Conservation (phyloP, 2,113 vertebrate genomes). For the Phyllopteryx taeniolatus region DNA sequence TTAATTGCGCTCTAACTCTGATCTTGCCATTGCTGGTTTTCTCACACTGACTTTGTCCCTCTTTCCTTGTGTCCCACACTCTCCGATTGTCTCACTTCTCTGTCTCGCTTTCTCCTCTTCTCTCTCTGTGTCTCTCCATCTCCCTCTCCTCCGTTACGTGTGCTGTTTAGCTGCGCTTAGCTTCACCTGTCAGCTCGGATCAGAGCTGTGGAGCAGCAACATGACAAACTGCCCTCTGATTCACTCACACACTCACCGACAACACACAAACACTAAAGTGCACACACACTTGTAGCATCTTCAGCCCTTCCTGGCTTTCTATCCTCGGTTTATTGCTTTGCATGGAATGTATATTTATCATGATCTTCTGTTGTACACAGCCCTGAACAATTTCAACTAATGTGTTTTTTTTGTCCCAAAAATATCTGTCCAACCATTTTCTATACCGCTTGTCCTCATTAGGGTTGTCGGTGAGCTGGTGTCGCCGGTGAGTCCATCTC, state of each 20-base stretch:
- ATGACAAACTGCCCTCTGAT: conserved; percentile 76
- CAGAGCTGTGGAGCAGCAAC: conserved; percentile 67
- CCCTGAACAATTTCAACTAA: not conserved
- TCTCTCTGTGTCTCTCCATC: conserved; percentile 11
- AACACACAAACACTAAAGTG: conserved; percentile 22
- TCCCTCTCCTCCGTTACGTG: conserved; percentile 45
- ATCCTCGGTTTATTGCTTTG: conserved; percentile 16
- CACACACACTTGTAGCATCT: conserved; percentile 51
- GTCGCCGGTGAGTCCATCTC: too few relatives aligned
- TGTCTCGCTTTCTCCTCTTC: not conserved
- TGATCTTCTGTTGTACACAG: conserved; percentile 1
- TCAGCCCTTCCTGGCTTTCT: conserved; percentile 5
- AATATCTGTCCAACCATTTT: too few relatives aligned
- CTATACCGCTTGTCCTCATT: too few relatives aligned
- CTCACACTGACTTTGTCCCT: conserved; percentile 34
- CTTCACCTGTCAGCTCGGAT: conserved; percentile 77
- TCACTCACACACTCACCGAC: conserved; percentile 54
- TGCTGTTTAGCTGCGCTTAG: conserved; percentile 72
- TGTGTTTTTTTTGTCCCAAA: too few relatives aligned
- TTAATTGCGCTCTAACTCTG: conserved; percentile 37
- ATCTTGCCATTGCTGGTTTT: conserved; percentile 27
- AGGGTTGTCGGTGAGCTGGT: too few relatives aligned
- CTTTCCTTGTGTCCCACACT: not conserved
- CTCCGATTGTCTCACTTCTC: not conserved
- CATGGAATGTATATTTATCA: not conserved